Evolutionary conservation across 2,888 invertebrate genomes (phyloP), one percentile per base, ranked within the genome.

Genomic region (Neoscelio sp.): DNA sequence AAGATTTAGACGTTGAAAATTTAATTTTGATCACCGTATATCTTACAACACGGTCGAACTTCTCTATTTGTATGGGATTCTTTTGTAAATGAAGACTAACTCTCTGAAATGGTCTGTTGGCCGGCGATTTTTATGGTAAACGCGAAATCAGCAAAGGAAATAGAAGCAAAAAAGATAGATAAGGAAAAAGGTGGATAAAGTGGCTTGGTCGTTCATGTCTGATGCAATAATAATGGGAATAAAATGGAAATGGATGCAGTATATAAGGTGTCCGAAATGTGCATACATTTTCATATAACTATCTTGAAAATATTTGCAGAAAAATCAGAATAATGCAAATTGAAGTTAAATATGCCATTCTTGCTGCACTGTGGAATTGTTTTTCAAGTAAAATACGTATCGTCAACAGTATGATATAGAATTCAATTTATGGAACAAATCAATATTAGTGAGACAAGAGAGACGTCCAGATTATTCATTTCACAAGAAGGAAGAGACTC

Each of bases 151-250:
- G 56, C 56, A 76, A 76, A 64, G 62, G 54, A 62, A 77, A 71
- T 71, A 56, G 38, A 76, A 54, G 52, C 17, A 73, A 54, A 68
- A 50, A 46, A 46, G 28, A 60, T 28, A 68, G 50, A 70, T 56
- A 70, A 70, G 58, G 48, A 30, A 67, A 60, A 65, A 26, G 35
- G 30, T 44, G 52, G 40, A 56, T 64, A 54, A 76, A 70, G 64
- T 56, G 62, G 33, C 38, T 48, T 48, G 40, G 54, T 70, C 62
- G 62, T 68, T 64, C 64, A 50, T 33, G 67, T 75, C 67, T 67
- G 64, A 70, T 77, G 77, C 58, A 70, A 58, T 64, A 77, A 77
- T 77, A 77, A 70, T 70, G 58, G 56, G 64, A 77, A 70, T 70
- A 77, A 77, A 70, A 77, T 70, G 68, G 62, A 68, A 68, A 68